Base-by-base conservation (phyloP, 2,888 invertebrate species). In the Hedya salicella region DNA sequence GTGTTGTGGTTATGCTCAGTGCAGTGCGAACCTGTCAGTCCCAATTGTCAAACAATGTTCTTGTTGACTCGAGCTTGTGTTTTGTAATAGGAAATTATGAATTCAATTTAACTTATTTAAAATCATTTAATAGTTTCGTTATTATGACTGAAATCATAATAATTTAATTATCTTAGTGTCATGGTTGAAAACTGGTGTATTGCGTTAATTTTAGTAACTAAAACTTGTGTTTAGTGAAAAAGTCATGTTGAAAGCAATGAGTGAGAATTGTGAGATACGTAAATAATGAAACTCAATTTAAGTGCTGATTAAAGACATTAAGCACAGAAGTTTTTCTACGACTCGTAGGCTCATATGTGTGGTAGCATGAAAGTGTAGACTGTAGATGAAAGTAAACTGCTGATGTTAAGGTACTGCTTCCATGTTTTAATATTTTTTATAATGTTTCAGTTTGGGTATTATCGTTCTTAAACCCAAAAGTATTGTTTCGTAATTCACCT, bases 11-110 rank as follows among this genome's bases (percentile, higher is more conserved):
- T 17, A 16, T 8, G 13, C 48, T 30, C 48, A 30, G 52, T 36
- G 14, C 32, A 25, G 30, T 14, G 39, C 11, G 49, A n/a, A 30
- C 46, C 65, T 60, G 59, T 66, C 66, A 66, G 61, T 32, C 40
- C 46, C 53, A 59, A 60, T 61, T 66, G 60, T 66, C 66, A 61
- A 66, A 64, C 54, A 54, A 40, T 65, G 40, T 30, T 65, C 61
- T 66, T 66, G 66, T 66, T 66, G 66, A 53, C 53, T 62, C 6
- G 25, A 25, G n/a, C 36, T 49, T 9, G 53, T 54, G 66, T 48
- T 66, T 61, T 61, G 17, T 40, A 54, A 1, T 25, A 25, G 53
- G 48, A n/a, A n/a, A n/a, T n/a, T n/a, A n/a, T n/a, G n/a, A 48
- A 60, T 54, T 40, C 16, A 54, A 60, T 54, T 60, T 30, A 60